Conservation (phyloP, 1,140 invertebrate species). For the Zelostemma sp. region DNA sequence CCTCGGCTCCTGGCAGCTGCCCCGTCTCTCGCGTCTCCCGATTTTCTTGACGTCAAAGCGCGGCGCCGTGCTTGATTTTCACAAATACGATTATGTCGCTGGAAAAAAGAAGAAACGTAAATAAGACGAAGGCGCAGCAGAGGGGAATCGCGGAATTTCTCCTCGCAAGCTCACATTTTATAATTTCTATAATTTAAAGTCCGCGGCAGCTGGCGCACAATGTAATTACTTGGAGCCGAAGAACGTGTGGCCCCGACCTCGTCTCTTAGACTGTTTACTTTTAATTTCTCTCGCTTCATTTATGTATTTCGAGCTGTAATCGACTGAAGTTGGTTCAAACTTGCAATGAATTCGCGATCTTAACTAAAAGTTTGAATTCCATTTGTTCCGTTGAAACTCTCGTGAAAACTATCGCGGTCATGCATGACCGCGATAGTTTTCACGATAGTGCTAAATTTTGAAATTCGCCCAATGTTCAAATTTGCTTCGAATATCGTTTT, state of each 20-base stretch:
- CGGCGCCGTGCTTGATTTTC: constrained; percentile 19
- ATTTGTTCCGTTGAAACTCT: too few relatives aligned
- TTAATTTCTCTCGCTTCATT: constrained; percentile 60
- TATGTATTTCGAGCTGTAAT: neutral
- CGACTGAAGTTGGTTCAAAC: constrained; percentile 26
- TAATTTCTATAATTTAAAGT: constrained; percentile 72
- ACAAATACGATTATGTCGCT: constrained; percentile 31
- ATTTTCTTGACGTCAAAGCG: constrained; percentile 21
- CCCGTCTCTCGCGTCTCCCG: constrained; percentile 8
- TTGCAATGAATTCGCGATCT: constrained; percentile 13
- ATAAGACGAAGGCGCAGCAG: constrained; percentile 19
- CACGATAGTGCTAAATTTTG: too few relatives aligned
- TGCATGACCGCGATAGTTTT: too few relatives aligned
- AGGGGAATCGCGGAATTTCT: constrained; percentile 47
- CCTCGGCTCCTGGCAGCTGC: neutral
- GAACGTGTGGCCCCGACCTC: constrained; percentile 62
- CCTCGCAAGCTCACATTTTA: constrained; percentile 63
- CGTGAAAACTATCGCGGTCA: too few relatives aligned
- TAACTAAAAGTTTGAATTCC: too few relatives aligned
- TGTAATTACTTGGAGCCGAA: constrained; percentile 71
- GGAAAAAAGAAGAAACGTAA: constrained; percentile 30
- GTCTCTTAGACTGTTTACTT: constrained; percentile 64
- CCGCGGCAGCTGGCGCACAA: constrained; percentile 68
- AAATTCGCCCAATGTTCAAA: too few relatives aligned
- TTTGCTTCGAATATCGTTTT: too few relatives aligned